Base-by-base conservation (phyloP, 2,888 invertebrate genomes). In the Ptychoptera albimana region DNA sequence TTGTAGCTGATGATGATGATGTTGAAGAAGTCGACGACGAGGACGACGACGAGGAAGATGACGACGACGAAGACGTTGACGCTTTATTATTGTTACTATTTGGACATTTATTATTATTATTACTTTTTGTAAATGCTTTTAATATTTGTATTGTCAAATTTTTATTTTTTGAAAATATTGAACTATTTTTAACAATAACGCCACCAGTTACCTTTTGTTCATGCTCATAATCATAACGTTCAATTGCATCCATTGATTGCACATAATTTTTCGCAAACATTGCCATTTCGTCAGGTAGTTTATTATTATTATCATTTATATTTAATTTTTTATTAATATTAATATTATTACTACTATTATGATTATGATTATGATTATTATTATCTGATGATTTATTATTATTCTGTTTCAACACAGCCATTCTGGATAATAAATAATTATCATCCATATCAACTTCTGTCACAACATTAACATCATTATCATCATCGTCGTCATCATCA, bases 231-330 rank as follows among this genome's bases (percentile, higher is more conserved):
- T 65, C 64, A 8, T 57, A 55, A n/a, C 65, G 57, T 50, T 65
- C 65, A 43, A 64, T 60, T 46, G 60, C 57, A 54, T 64, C 65
- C 59, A 66, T 64, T 10, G 62, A 61, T 54, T 63, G 59, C 44
- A 64, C 63, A 46, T 64, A 61, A 31, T 60, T 58, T 39, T 50
- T 40, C 8, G 37, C 38, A n/a, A 43, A 39, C 14, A 31, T 38
- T 29, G 31, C 46, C 2, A 30, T 43, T 37, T 46, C 46, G 8
- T 41, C 43, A 8, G 44, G 35, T 13, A 31, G 38, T 44, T 42
- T 36, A 6, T 46, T 36, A 6, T 46, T 23, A 23, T 23, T 23
- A 23, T 23, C 23, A 23, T 23, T 23, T 23, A 23, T 23, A 23
- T 23, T 23, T 23, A 23, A 23, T 5, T 23, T n/a, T n/a, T n/a